Percentiles rank a stretch among this genome's conserved stretches.
Conservation (phyloP, 2,888 invertebrate genomes). For the Coronaproctus castanopsis region DNA sequence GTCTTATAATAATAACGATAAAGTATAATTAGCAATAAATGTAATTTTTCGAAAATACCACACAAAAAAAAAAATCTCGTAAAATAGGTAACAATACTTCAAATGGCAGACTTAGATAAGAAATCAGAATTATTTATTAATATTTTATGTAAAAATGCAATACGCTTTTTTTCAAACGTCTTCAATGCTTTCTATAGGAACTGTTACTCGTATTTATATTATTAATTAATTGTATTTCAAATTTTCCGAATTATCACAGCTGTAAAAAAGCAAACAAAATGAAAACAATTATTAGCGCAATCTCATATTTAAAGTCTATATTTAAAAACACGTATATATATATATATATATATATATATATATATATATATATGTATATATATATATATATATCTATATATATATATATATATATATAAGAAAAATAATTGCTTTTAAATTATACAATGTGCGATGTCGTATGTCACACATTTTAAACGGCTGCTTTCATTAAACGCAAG, state of each 20-base stretch:
- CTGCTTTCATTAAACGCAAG: no score
- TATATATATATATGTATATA: background rate
- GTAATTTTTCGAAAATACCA: slow-evolving; percentile 2
- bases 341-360: background rate
- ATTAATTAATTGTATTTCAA: slow-evolving; percentile 4
- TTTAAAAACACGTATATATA: background rate
- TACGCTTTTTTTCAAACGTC: slow-evolving; percentile 5
- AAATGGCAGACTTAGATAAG: slow-evolving; percentile 14
- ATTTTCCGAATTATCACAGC: slow-evolving; percentile 13
- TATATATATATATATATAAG: no score
- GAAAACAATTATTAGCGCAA: background rate
- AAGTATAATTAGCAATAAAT: slow-evolving; percentile 9
- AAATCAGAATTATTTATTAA: slow-evolving; percentile 2
- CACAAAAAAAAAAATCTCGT: slow-evolving; percentile 11
- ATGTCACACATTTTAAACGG: no score
- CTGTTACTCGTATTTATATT: slow-evolving; percentile 12
- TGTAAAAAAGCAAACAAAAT: slow-evolving; percentile 5
- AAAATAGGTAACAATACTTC: slow-evolving; percentile 14
- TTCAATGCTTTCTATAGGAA: slow-evolving; percentile 14
- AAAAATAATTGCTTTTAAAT: no score
- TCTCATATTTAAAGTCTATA: background rate
- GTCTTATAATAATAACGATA: slow-evolving; percentile 1
- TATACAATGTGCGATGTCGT: no score
- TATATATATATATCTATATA: background rate
- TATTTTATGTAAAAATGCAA: background rate